phyloP scores from a whole-genome alignment of 2,888 invertebrate species.

The Lysandra bellargus region DNA sequence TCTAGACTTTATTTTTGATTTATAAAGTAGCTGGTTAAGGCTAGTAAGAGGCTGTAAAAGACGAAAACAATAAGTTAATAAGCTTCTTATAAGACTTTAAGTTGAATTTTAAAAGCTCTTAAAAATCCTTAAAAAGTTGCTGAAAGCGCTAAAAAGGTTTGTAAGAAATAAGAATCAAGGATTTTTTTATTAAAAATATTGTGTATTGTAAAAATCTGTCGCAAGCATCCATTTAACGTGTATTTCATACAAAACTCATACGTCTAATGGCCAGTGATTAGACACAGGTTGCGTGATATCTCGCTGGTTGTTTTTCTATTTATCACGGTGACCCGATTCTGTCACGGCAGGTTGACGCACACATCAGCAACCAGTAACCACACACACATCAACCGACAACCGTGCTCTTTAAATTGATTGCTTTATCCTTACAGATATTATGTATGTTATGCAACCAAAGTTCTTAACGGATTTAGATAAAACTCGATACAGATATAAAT shows the following conservation, averaged over 20 bases:
- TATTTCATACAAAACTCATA: conserved; percentile 2
- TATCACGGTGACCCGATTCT: conserved; percentile 43
- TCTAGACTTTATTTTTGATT: no score
- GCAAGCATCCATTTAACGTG: not conserved
- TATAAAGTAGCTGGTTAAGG: no score
- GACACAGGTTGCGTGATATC: conserved; percentile 41
- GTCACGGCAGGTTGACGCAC: conserved; percentile 39
- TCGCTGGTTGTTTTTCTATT: conserved; percentile 42
- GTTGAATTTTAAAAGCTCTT: no score
- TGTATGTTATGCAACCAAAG: conserved; percentile 23
- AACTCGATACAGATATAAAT: not conserved
- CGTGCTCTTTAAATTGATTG: conserved; percentile 27
- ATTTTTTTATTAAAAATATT: not conserved
- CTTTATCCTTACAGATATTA: conserved; percentile 4
- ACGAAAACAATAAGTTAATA: no score
- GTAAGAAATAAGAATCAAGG: no score
- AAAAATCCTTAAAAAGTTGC: no score
- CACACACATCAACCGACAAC: not conserved
- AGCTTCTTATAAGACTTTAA: no score
- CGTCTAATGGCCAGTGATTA: not conserved
- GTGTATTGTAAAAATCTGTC: not conserved
- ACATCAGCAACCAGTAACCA: conserved; percentile 17
- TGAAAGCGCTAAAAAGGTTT: no score
- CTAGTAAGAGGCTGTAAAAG: no score
- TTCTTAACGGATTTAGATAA: not conserved